Conservation (phyloP, 1,140 invertebrate genomes). For the Druon quercuslanigerum region DNA sequence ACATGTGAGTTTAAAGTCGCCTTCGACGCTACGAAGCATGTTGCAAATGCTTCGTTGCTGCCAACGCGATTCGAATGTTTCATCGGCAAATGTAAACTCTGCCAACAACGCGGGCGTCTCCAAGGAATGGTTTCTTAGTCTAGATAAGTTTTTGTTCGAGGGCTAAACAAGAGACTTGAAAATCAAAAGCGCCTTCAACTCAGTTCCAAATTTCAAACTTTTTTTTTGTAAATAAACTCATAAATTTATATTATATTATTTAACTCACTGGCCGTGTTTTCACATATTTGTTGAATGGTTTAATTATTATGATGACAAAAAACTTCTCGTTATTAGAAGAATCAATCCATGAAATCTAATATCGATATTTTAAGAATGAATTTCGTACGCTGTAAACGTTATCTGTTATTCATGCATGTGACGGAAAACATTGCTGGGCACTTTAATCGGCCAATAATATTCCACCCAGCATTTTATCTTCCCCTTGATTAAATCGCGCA, state of each 20-base stretch:
- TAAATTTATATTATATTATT: too few relatives aligned
- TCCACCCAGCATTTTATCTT: background rate
- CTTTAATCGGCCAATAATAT: slow-evolving; percentile 4
- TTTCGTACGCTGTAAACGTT: background rate
- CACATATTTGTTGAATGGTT: too few relatives aligned
- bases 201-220: too few relatives aligned
- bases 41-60: slow-evolving; percentile 39
- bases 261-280: too few relatives aligned
- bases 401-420: background rate
- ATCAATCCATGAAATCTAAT: too few relatives aligned
- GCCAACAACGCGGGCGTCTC: slow-evolving; percentile 36
- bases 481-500: background rate
- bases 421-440: background rate
- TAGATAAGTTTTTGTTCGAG: slow-evolving; percentile 30
- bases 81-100: slow-evolving; percentile 33
- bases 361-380: background rate
- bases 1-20: slow-evolving; percentile 12
- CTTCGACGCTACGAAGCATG: slow-evolving; percentile 2
- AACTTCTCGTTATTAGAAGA: too few relatives aligned
- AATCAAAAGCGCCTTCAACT: too few relatives aligned
- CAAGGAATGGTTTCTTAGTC: slow-evolving; percentile 48
- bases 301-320: too few relatives aligned
- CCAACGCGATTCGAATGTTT: slow-evolving; percentile 36
- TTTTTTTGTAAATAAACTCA: too few relatives aligned
- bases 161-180: too few relatives aligned